Conservation (phyloP, 2,888 invertebrate genomes). For the Lapara coniferarum region DNA sequence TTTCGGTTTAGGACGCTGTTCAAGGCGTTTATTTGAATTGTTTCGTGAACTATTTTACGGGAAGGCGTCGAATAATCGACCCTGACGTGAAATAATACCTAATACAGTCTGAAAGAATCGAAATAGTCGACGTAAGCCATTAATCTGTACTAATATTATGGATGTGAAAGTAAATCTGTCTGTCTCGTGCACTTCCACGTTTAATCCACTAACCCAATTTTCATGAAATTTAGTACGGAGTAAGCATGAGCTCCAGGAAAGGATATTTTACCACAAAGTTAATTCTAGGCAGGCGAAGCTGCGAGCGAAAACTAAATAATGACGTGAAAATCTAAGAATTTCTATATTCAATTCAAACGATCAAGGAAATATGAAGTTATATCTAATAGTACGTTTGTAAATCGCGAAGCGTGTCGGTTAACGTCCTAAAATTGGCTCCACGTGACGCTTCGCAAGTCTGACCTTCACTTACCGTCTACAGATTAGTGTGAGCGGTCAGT, state of each 20-base stretch:
- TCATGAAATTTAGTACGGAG: too few species aligned
- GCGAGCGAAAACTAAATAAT: not conserved
- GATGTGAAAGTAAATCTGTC: too few species aligned
- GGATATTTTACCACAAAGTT: too few species aligned
- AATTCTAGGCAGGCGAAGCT: too few species aligned
- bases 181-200: too few species aligned
- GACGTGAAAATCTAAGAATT: not conserved
- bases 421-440: slow-evolving; percentile 61
- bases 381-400: slow-evolving; percentile 42
- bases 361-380: slow-evolving; percentile 38
- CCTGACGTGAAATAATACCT: not conserved
- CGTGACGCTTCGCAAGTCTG: slow-evolving; percentile 52
- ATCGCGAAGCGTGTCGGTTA: slow-evolving; percentile 66
- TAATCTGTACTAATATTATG: too few species aligned
- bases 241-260: too few species aligned
- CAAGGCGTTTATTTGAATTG: slow-evolving; percentile 13
- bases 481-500: slow-evolving; percentile 29
- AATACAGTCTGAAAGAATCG: not conserved
- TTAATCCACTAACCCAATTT: too few species aligned
- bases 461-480: slow-evolving; percentile 56
- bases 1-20: slow-evolving; percentile 13
- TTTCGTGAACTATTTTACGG: slow-evolving; percentile 19
- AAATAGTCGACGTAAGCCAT: not conserved
- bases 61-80: not conserved
- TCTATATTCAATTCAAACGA: slow-evolving; percentile 17